Evolutionary conservation across 2,113 vertebrate species (phyloP), one percentile per base, ranked within the genome.

Genomic region (Phainopepla nitens): DNA sequence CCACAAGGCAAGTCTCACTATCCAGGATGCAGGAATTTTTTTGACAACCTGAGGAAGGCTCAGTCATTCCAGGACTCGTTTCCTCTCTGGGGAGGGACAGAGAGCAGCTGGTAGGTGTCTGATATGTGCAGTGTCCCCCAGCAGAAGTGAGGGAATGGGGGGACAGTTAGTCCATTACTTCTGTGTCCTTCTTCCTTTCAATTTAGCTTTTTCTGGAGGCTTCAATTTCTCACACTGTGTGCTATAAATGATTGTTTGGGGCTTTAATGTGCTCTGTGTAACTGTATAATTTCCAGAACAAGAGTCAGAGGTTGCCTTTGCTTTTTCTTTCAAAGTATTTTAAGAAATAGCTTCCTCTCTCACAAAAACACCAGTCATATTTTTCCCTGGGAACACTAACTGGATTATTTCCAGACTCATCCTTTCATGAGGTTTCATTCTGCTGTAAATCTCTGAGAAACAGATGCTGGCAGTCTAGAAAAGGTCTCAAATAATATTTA

Each of bases 291-390:
- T 92, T 90, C 56, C 71, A 96, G 79, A 86, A 73, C 50, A 68
- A 58, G 44, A 94, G 90, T 83, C 90, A 88, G 71, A 94, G 56
- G 88, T 94, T 94, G 85, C 28, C 27, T 91, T 95, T 87, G 80
- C 2, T 92, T 94, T 89, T 90, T 39, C 66, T 75, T 90, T 64
- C 47, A 11, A 93, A 77, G 35, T n/a, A 66, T 82, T 70, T 86
- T 78, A 88, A 93, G 85, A 71, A 83, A 77, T 19, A 93, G 7
- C 41, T 83, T 66, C 39, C 15, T 86, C 36, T 90, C 31, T 88
- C n/a, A 80, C n/a, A 51, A 79, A 94, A 90, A 62, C 41, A 69
- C 6, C 3, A 3, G 47, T 29, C 75, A n/a, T 82, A 77, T 82
- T 70, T 80, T 33, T 12, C 44, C 12, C 10, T 61, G 54, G 77